A percentile compares a stretch with the other conserved stretches of the same genome.
Evolutionary conservation across 2,888 invertebrate species (phyloP).

Genomic region (Drosophila vallismaia): DNA sequence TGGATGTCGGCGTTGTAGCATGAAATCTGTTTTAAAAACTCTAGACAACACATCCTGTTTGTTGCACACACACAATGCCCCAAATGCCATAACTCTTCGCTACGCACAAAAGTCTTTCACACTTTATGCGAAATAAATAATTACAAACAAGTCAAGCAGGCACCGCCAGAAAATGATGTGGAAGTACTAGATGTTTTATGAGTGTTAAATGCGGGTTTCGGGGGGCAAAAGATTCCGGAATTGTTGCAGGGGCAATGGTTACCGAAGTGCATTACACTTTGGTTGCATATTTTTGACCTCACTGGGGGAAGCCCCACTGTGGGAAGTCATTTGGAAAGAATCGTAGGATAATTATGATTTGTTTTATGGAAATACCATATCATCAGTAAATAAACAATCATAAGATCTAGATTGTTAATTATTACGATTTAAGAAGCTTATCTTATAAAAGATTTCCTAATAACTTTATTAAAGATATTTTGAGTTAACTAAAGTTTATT

Average conservation of each 20-base stretch:
- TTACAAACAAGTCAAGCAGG: conserved; percentile 75
- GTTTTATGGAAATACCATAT: too few species aligned
- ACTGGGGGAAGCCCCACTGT: background rate
- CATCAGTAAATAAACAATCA: too few species aligned
- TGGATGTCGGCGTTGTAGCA: conserved; percentile 62
- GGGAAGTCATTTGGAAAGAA: background rate
- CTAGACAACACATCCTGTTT: conserved; percentile 20
- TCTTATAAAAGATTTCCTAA: too few species aligned
- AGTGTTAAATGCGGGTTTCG: background rate
- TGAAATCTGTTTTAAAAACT: conserved; percentile 70
- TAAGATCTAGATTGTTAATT: too few species aligned
- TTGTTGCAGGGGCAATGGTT: conserved; percentile 49
- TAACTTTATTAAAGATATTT: too few species aligned
- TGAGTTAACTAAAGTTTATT: too few species aligned
- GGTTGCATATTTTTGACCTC: conserved; percentile 13
- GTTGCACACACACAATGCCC: conserved; percentile 43
- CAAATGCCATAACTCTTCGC: conserved; percentile 65
- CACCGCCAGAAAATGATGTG: conserved; percentile 30
- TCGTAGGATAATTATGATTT: background rate
- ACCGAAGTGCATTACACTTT: conserved; percentile 66
- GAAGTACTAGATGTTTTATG: background rate
- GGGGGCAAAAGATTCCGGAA: conserved; percentile 28
- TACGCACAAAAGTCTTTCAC: conserved; percentile 71
- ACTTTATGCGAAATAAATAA: conserved; percentile 74
- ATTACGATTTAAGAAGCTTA: too few species aligned